Base-by-base conservation (phyloP, 1,140 invertebrate genomes). In the Drosophila ironensis region DNA sequence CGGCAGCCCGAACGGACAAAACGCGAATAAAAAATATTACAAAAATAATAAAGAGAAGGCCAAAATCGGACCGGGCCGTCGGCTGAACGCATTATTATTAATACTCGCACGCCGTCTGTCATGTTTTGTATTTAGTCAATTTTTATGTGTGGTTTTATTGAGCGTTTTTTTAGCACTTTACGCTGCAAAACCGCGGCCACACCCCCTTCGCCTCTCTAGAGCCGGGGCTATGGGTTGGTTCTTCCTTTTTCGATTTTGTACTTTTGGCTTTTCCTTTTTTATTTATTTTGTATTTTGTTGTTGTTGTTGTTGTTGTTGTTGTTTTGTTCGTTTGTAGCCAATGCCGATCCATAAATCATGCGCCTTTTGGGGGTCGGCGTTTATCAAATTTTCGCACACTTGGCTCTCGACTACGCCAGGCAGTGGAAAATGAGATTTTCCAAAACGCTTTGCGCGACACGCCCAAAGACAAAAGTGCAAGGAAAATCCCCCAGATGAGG, bases 121-220 rank as follows among this genome's bases (percentile, higher is more conserved):
- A 88, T 87, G 81, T 87, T 87, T 87, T 68, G 81, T 86, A 87
- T 87, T 86, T 86, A 86, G 80, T 86, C 80, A 80, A 86, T 86
- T 84, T 86, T 84, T 74, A 45, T 71, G 41, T 71, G 46, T 72
- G 60, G 60, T 72, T 78, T 67, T 77, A 84, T 84, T 84, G 80
- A 86, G 82, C 75, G 51, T 53, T 72, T 75, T 70, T 84, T 72
- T 76, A 81, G 72, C 72, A 77, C 69, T 72, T 76, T 51, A 72
- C 64, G 41, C 53, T 22, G 74, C 52, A 54, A 59, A 70, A 33
- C 42, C 19, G 53, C 28, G 27, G 66, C 17, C 66, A 68, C 51
- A 69, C 66, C 61, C 61, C 59, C 48, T 28, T 38, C 25, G 12
- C 40, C 41, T 14, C 16, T 38, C 52, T 63, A 63, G 57, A 64